A percentile compares a stretch with the other conserved stretches of the same genome.
Conservation (phyloP, 2,113 vertebrate genomes). For the Brachyhypopomus occidentalis region DNA sequence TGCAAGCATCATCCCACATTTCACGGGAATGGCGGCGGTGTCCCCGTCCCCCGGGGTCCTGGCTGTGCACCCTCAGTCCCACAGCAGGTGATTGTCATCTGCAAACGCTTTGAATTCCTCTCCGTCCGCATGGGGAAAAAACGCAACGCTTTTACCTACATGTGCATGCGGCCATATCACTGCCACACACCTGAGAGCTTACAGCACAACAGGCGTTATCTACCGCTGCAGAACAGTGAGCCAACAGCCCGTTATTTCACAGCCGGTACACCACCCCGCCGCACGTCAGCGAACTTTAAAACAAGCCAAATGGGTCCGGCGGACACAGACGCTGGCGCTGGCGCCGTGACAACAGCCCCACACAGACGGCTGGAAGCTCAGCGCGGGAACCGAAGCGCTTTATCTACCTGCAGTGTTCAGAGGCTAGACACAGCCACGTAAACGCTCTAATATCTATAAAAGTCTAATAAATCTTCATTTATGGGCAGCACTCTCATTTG, state of each 20-base stretch:
- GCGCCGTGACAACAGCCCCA: background rate
- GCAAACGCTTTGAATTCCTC: constrained; percentile 30
- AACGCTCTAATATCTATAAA: constrained; percentile 45
- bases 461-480: constrained; percentile 69
- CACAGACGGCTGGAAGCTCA: background rate
- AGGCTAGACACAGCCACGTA: constrained; percentile 28
- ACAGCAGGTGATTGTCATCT: background rate
- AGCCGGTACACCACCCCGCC: too few relatives aligned
- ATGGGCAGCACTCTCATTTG: constrained; percentile 53
- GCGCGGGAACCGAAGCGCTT: background rate
- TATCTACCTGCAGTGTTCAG: constrained; percentile 49
- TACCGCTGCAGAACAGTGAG: background rate
- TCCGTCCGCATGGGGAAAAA: background rate
- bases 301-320: constrained; percentile 2
- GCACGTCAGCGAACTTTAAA: background rate
- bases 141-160: constrained; percentile 37
- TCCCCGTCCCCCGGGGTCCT: background rate
- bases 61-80: background rate
- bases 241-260: background rate
- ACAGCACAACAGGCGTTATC: background rate
- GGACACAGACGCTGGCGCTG: constrained; percentile 2
- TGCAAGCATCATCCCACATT: background rate
- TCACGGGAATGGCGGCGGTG: background rate
- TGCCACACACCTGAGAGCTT: background rate
- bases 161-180: background rate